Evolutionary conservation across 2,113 vertebrate species (phyloP), one percentile per base, ranked within the genome.

Genomic region (Alexandromys fortis): DNA sequence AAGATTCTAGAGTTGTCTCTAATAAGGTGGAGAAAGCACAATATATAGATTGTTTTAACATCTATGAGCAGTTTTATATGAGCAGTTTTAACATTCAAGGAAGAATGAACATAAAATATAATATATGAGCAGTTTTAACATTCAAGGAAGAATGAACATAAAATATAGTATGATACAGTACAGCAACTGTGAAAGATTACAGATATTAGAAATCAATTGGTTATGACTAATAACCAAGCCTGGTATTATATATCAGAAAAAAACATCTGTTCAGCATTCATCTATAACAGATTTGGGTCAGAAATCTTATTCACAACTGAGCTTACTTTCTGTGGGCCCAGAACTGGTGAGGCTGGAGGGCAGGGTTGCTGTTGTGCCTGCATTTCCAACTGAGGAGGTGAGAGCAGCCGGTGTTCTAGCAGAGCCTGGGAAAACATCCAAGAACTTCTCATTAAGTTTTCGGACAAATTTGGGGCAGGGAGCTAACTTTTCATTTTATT

Each of bases 91-190:
- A 10, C 1, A 42, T 7, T 67, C 26, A 85, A 45, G 16, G 14
- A 45, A 30, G 7, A 0, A 42, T 24, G 14, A 17, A 0, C 35
- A 63, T 16, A 26, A 16, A 38, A 63, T 45, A n/a, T n/a, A n/a
- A n/a, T n/a, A n/a, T n/a, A n/a, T 19, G 14, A 11, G 38, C 16
- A 16, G 21, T 4, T 11, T 0, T 28, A 67, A 10, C 1, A 42
- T 7, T 67, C 26, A 85, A 45, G 16, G 14, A 45, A 30, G 7
- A 0, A 42, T 24, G 14, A 17, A 0, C 35, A 63, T 16, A 26
- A 16, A 38, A 63, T 45, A n/a, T n/a, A n/a, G n/a, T n/a, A 11
- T 42, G 30, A 58, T 58, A 58, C 58, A 58, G 58, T 67, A 85
- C 17, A 85, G 4, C 82, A 30, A 45, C 8, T 30, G 9, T n/a